A percentile compares a stretch with the other conserved stretches of the same genome.
These are phyloP conservation scores for Aurelia sp. DNA, from an alignment of 30 jellyfish, hydroid and myxozoan genomes.

Conservation along the genomic window DNA sequence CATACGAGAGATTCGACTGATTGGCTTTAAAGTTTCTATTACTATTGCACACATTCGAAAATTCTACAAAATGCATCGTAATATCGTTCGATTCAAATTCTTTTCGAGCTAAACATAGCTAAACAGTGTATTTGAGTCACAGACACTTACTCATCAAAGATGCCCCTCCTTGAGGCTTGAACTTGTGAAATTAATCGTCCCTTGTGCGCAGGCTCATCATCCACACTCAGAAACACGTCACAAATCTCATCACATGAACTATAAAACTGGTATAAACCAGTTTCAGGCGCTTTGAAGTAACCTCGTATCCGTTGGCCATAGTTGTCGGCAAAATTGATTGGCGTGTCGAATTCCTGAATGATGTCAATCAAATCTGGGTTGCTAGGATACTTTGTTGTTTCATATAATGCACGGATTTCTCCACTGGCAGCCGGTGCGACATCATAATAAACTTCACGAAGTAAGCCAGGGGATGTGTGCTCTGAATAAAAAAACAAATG, in stretches of 20 bases:
- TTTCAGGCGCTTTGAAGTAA: conserved; percentile 81
- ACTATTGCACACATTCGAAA: no score
- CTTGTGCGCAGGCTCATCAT: conserved; percentile 85
- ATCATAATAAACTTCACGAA: conserved; percentile 88
- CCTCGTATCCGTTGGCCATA: conserved; percentile 96
- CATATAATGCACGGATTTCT: conserved; percentile 83
- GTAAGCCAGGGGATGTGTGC: conserved; percentile 59
- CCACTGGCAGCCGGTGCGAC: conserved; percentile 74
- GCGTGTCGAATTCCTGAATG: conserved; percentile 83
- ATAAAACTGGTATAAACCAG: conserved; percentile 81
- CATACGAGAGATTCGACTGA: no score
- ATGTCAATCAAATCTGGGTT: conserved; percentile 88
- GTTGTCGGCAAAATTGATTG: conserved; percentile 81
- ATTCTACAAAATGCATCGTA: no score
- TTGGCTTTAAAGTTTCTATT: no score
- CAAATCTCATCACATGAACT: conserved; percentile 95
- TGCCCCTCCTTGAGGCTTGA: conserved; percentile 83
- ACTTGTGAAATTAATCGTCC: conserved; percentile 85
- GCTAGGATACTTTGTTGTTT: conserved; percentile 74
- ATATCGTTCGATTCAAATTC: no score
- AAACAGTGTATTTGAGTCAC: no score
- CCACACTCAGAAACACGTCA: conserved; percentile 88
- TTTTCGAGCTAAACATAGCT: no score
- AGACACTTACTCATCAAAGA: conserved; percentile 77
- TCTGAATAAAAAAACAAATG: conserved; percentile 11